These are phyloP conservation scores for Trididemnum miniatum DNA, from an alignment of 23 tunicate genomes.

Conservation along the genomic window DNA sequence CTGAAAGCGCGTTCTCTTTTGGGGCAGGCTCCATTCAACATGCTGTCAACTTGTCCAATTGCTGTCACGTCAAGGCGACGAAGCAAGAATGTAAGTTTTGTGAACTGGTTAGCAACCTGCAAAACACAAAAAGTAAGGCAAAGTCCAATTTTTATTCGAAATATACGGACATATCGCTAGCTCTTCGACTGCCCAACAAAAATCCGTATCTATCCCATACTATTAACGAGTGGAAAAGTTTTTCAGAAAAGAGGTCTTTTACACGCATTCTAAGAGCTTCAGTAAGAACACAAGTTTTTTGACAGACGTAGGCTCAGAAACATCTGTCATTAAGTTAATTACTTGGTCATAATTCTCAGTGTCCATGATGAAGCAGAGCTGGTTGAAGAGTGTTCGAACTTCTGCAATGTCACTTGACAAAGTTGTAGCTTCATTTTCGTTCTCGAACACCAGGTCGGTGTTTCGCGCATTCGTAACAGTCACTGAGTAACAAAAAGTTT, in stretches of 20 bases:
- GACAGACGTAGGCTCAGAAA: no score
- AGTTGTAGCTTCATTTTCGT: conserved; percentile 31
- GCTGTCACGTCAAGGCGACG: conserved; percentile 65
- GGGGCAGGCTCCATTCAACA: conserved; percentile 67
- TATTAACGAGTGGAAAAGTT: no score
- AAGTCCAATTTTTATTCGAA: no score
- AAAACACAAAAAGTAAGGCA: neutral
- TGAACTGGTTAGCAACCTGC: conserved; percentile 80
- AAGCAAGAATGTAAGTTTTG: conserved; percentile 62
- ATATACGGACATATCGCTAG: no score
- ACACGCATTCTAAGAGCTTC: no score
- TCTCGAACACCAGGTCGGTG: conserved; percentile 53
- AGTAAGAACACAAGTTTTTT: no score
- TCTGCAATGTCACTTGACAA: conserved; percentile 35
- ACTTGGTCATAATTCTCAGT: conserved; percentile 65
- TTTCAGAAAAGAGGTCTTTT: no score
- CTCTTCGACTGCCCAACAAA: no score
- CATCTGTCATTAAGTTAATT: neutral
- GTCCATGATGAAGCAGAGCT: conserved; percentile 53
- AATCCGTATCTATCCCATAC: no score
- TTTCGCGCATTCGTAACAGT: conserved; percentile 3
- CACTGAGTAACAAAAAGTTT: conserved; percentile 26
- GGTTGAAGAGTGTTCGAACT: conserved; percentile 31
- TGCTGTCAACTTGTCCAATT: conserved; percentile 49
- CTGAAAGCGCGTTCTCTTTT: conserved; percentile 25